These are phyloP conservation scores for Shinisaurus crocodilurus DNA, from an alignment of 2,113 vertebrate genomes.

Conservation along the genomic window DNA sequence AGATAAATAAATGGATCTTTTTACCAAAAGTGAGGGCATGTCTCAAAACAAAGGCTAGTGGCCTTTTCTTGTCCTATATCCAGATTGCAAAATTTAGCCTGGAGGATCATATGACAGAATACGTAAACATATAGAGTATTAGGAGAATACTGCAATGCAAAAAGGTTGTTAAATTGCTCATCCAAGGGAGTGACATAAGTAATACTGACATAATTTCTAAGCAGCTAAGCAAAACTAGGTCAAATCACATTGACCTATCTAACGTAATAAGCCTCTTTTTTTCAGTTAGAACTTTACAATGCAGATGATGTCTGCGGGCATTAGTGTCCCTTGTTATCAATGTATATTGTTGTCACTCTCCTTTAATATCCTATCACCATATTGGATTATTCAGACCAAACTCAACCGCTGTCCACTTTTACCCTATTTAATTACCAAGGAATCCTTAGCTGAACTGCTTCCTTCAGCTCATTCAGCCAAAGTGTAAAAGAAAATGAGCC, in stretches of 20 bases:
- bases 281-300: constrained; percentile 72
- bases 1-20: constrained; percentile 18
- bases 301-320: constrained; percentile 77
- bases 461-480: constrained; percentile 21
- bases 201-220: constrained; percentile 80
- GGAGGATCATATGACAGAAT: constrained; percentile 64
- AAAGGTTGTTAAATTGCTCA: constrained; percentile 77
- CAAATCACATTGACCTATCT: constrained; percentile 80
- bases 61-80: constrained; percentile 42
- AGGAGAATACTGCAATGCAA: constrained; percentile 70
- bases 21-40: constrained; percentile 26
- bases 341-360: constrained; percentile 70
- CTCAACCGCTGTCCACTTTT: constrained; percentile 66
- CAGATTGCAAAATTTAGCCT: constrained; percentile 64
- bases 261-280: constrained; percentile 76
- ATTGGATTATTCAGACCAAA: constrained; percentile 80
- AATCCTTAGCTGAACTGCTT: constrained; percentile 28
- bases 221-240: constrained; percentile 83
- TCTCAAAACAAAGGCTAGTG: constrained; percentile 49
- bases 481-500: constrained; percentile 23
- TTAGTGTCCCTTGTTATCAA: constrained; percentile 77
- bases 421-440: constrained; percentile 51
- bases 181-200: constrained; percentile 82
- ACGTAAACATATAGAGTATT: constrained; percentile 70
- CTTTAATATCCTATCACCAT: constrained; percentile 74